Percentiles rank a stretch among this genome's conserved stretches.
phyloP scores from a whole-genome alignment of 1,140 invertebrate genomes.

The Agrypnia vestita region DNA sequence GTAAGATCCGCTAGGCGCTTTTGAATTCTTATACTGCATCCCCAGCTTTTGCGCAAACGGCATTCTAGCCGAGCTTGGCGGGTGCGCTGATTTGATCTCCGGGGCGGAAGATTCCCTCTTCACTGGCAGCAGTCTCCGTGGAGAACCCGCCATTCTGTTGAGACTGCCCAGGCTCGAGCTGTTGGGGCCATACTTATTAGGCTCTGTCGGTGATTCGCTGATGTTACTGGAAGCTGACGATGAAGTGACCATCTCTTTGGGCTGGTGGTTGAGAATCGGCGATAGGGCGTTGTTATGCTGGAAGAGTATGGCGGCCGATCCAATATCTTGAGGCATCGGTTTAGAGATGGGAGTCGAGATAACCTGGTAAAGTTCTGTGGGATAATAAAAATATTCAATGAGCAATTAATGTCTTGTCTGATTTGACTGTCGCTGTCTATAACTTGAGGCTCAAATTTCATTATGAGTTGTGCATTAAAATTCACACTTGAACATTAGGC shows the following conservation, averaged over 20 bases:
- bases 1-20: conserved; percentile 17
- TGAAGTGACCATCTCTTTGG: conserved; percentile 42
- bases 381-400: conserved; percentile 18
- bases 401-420: neutral
- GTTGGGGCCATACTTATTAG: conserved; percentile 12
- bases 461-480: too few relatives aligned
- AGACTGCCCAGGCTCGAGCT: conserved; percentile 44
- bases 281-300: conserved; percentile 50
- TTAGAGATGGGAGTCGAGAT: conserved; percentile 54
- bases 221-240: conserved; percentile 19
- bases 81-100: conserved; percentile 46
- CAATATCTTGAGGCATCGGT: conserved; percentile 15
- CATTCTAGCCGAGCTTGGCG: conserved; percentile 8
- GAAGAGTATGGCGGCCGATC: conserved; percentile 48
- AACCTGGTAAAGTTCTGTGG: conserved; percentile 48
- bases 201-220: conserved; percentile 31
- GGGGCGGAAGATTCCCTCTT: conserved; percentile 58
- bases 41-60: conserved; percentile 33
- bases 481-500: too few relatives aligned
- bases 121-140: conserved; percentile 41
- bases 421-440: too few relatives aligned
- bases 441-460: too few relatives aligned
- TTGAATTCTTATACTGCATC: neutral
- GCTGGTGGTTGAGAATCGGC: conserved; percentile 50
- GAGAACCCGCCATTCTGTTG: conserved; percentile 32